phyloP scores from a whole-genome alignment of 2,113 vertebrate genomes.

The Rhizomys pruinosus region DNA sequence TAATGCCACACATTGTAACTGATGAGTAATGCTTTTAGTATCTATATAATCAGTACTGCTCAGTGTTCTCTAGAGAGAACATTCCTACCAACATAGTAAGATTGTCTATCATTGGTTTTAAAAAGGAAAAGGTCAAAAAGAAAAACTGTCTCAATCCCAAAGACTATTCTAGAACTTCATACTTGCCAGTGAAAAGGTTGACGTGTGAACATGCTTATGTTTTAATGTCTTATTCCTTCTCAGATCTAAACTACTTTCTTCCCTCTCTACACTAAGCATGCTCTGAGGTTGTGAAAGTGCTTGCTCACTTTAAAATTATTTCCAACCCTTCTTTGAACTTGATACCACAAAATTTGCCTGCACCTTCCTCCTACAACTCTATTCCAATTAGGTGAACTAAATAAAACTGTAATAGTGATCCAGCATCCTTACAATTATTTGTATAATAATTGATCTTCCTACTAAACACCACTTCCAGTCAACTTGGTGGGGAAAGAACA shows the following conservation, averaged over 20 bases:
- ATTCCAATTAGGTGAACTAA: slow-evolving; percentile 76
- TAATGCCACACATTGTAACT: background rate
- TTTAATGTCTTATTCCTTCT: background rate
- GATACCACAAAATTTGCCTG: background rate
- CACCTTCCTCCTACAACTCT: background rate
- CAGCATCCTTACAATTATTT: slow-evolving; percentile 82
- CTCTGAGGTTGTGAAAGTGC: background rate
- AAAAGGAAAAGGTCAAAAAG: background rate
- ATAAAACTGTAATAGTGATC: slow-evolving; percentile 86
- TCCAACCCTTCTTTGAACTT: slow-evolving; percentile 14
- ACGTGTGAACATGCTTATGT: no score
- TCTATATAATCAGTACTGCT: background rate
- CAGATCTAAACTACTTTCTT: background rate
- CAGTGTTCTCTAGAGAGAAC: background rate
- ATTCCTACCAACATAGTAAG: slow-evolving; percentile 19
- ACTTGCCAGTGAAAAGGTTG: no score
- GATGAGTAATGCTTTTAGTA: background rate
- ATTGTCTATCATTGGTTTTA: background rate
- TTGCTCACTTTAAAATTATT: slow-evolving; percentile 17
- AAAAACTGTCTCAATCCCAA: background rate
- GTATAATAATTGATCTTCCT: slow-evolving; percentile 83
- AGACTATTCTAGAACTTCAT: background rate
- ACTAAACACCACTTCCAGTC: slow-evolving; percentile 85
- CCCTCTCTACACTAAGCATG: background rate
- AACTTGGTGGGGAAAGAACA: slow-evolving; percentile 79